These are phyloP conservation scores for Tapera naevia DNA, from an alignment of 2,797 vertebrate genomes.

Conservation along the genomic window DNA sequence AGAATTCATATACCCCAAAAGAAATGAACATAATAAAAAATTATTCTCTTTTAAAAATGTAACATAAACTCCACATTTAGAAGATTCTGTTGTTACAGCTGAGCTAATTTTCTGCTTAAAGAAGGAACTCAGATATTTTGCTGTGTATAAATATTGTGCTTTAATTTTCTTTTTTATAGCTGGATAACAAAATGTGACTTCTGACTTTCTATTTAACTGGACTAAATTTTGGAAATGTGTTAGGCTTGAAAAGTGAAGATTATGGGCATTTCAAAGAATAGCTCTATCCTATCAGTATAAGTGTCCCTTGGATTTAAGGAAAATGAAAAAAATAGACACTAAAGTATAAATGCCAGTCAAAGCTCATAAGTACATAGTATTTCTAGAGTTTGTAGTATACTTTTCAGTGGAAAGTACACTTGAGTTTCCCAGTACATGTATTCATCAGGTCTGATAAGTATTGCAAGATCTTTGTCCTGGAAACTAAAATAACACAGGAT, in stretches of 20 bases:
- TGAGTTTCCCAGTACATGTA: not conserved
- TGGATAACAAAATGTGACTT: not conserved
- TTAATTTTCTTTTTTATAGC: not conserved
- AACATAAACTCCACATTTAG: not conserved
- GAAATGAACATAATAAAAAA: not conserved
- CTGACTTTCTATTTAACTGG: not conserved
- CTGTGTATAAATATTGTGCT: not conserved
- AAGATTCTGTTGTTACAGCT: not conserved
- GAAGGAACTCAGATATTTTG: not conserved
- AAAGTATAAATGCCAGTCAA: not conserved
- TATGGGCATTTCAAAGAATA: not conserved
- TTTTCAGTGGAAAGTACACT: not conserved
- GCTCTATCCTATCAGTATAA: not conserved
- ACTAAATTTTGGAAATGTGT: not conserved
- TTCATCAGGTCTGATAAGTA: not conserved
- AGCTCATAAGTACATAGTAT: not conserved
- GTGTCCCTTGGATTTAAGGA: not conserved
- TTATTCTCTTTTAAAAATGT: not conserved
- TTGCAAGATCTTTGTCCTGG: not conserved
- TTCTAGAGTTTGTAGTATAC: not conserved
- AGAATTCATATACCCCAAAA: not conserved
- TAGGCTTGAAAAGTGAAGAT: not conserved
- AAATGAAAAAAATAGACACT: not conserved
- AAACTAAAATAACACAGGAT: not conserved
- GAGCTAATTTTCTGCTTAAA: not conserved